phyloP scores from a whole-genome alignment of 2,888 invertebrate species.

The Pedicia rivosa region DNA sequence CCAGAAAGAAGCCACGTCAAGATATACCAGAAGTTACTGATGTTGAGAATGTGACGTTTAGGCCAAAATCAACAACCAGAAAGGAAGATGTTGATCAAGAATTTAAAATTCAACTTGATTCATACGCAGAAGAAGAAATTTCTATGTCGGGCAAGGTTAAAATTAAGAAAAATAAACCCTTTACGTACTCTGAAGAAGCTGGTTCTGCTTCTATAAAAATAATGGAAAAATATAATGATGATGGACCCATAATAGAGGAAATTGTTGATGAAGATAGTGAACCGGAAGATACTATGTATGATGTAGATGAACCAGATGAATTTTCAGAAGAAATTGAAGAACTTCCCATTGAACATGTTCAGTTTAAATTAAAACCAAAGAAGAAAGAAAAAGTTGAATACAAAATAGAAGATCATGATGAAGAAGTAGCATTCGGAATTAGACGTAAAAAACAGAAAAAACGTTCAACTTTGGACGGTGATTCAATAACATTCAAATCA shows the following conservation, averaged over 20 bases:
- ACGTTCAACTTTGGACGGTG: constrained; percentile 40
- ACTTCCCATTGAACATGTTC: constrained; percentile 29
- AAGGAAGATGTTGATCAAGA: constrained; percentile 82
- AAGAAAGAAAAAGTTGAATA: constrained; percentile 31
- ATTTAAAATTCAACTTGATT: constrained; percentile 70
- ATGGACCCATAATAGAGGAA: constrained; percentile 41
- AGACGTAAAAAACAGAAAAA: constrained; percentile 32
- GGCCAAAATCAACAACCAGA: constrained; percentile 56
- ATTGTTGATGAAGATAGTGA: constrained; percentile 41
- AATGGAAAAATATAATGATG: constrained; percentile 41
- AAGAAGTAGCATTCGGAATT: constrained; percentile 36
- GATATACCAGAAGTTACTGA: constrained; percentile 58
- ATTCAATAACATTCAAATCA: constrained; percentile 51
- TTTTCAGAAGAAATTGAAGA: constrained; percentile 39
- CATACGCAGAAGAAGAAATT: constrained; percentile 76
- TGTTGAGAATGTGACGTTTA: constrained; percentile 64
- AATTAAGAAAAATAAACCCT: constrained; percentile 53
- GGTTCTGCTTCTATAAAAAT: constrained; percentile 60
- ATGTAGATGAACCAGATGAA: constrained; percentile 33
- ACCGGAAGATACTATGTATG: constrained; percentile 36
- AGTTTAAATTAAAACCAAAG: constrained; percentile 34
- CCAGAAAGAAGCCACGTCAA: constrained; percentile 42
- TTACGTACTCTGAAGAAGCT: constrained; percentile 60
- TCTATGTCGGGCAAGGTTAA: constrained; percentile 73
- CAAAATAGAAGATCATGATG: constrained; percentile 39